phyloP scores from a whole-genome alignment of 2,113 vertebrate species.

The Catagonus wagneri region DNA sequence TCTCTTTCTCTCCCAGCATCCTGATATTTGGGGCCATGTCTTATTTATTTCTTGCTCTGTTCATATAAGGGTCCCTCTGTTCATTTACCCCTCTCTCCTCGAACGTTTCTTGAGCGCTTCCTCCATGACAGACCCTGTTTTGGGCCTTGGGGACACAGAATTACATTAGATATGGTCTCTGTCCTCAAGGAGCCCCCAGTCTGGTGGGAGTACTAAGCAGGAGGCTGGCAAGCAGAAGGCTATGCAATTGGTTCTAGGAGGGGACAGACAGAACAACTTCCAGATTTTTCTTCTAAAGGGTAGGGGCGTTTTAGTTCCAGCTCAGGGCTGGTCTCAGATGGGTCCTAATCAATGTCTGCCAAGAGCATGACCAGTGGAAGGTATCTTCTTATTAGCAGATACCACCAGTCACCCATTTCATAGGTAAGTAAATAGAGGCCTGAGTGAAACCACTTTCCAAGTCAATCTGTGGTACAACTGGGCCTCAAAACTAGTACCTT shows the following conservation, averaged over 20 bases:
- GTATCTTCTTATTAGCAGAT: not conserved
- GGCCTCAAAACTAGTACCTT: not conserved
- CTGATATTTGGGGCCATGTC: not conserved
- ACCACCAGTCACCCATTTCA: not conserved
- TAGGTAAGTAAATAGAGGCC: not conserved
- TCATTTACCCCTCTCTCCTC: not conserved
- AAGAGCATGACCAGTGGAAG: not conserved
- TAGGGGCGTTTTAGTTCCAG: slow-evolving; percentile 8
- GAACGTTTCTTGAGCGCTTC: slow-evolving; percentile 34
- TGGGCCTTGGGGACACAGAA: not conserved
- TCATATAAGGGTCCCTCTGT: not conserved
- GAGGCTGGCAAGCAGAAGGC: not conserved
- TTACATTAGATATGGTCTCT: not conserved
- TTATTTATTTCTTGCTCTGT: not conserved
- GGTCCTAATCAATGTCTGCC: not conserved
- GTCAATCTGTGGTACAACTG: not conserved
- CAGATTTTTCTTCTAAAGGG: not conserved
- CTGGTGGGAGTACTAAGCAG: not conserved
- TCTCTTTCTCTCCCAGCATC: not conserved
- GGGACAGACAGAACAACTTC: not conserved
- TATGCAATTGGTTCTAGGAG: not conserved
- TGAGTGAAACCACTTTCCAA: not conserved
- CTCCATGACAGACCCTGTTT: slow-evolving; percentile 13
- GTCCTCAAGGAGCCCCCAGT: slow-evolving; percentile 1
- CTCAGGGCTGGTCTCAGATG: not conserved